Base-by-base conservation (phyloP, 1,140 invertebrate genomes). In the Zaprionus africanus region DNA sequence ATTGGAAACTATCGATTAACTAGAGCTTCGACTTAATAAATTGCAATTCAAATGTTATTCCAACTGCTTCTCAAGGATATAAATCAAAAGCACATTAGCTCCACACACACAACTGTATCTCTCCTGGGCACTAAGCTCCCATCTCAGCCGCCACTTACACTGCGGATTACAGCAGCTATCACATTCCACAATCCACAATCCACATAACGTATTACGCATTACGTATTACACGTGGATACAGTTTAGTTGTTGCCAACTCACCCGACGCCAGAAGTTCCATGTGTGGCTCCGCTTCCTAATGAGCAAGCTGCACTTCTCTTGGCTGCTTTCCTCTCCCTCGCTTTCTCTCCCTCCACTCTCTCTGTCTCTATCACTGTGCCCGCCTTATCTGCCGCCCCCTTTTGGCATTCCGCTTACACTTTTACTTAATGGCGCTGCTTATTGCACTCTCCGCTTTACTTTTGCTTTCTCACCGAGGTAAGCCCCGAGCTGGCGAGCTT, bases 401-500 rank as follows among this genome's bases (percentile, higher is more conserved):
- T 13, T 12, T n/a, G 49, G 12, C 13, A 43, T 1, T 72, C 54
- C 63, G 64, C 15, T 56, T 70, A 82, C 79, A 77, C 66, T 86
- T 80, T 79, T 75, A 65, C 59, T 88, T 87, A 87, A 87, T 87
- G 74, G 77, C 66, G 72, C 67, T 88, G 83, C 73, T 86, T 82
- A 87, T 80, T 78, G 80, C 84, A 88, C 67, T 87, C 76, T 78
- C 64, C 75, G 63, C 74, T 88, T 81, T 66, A 88, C 84, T 87
- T 83, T 88, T 88, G 80, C 80, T 74, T 57, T 82, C 83, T 77
- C 81, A 66, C 41, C 41, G 72, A 59, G 11, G 53, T 51, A 64
- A 66, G 74, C 73, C 41, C 41, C 81, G 69, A 74, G 84, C 84
- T 68, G 67, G 64, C 66, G 22, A 90, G 84, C 84, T 88, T 75